These are phyloP conservation scores for Achroia grisella DNA, from an alignment of 1,140 invertebrate species.

Conservation along the genomic window DNA sequence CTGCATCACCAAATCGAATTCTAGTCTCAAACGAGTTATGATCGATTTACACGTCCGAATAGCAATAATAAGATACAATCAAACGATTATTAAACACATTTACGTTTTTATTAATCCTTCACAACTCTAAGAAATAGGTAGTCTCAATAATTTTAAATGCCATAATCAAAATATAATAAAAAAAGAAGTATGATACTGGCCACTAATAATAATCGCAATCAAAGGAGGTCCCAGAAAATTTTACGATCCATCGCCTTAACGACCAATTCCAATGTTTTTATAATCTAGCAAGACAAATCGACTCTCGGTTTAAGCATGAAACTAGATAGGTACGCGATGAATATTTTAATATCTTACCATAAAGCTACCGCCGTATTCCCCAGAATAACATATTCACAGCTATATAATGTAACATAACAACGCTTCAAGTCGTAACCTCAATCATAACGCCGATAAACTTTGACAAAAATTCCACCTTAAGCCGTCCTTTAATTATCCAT, in stretches of 20 bases:
- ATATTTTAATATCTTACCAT: conserved; percentile 47
- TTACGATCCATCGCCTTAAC: conserved; percentile 45
- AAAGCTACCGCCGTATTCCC: conserved; percentile 50
- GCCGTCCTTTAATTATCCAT: conserved; percentile 68
- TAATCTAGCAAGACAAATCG: conserved; percentile 61
- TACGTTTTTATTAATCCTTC: background rate
- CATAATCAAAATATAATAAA: background rate
- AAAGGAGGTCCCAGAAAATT: conserved; percentile 32
- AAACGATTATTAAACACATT: conserved; percentile 2
- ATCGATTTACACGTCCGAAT: conserved; percentile 3
- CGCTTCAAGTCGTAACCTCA: conserved; percentile 55
- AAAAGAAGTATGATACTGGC: background rate
- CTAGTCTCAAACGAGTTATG: background rate
- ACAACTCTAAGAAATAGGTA: background rate
- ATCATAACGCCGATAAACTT: conserved; percentile 69
- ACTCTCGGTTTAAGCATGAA: conserved; percentile 29
- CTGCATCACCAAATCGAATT: no score
- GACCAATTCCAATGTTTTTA: conserved; percentile 43
- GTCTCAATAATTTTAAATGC: background rate
- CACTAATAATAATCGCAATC: conserved; percentile 29
- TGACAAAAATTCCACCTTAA: conserved; percentile 69
- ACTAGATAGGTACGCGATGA: conserved; percentile 39
- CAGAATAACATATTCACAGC: conserved; percentile 36
- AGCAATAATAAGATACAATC: conserved; percentile 1
- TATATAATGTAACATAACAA: conserved; percentile 29